Evolutionary conservation across 2,797 vertebrate genomes (phyloP).

Genomic region (Enteromius thamalakanensis): DNA sequence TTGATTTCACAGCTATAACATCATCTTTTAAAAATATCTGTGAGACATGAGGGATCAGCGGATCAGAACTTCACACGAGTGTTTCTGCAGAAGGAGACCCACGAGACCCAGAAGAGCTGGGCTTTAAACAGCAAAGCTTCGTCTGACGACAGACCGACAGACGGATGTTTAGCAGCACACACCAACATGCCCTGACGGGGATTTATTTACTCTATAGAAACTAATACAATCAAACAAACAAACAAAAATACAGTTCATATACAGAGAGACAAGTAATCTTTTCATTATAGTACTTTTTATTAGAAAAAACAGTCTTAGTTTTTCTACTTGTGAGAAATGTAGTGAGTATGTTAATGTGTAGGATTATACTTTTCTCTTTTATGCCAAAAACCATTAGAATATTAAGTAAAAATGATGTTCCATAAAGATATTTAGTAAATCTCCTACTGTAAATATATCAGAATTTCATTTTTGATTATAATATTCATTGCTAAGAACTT

Average conservation of each 20-base stretch:
- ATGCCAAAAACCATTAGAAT: no score
- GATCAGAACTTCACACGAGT: constrained; percentile 69
- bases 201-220: neutral
- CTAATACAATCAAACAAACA: neutral
- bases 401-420: no score
- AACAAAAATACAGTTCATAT: no score
- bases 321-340: neutral
- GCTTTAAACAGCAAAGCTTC: constrained; percentile 67
- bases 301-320: neutral
- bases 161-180: neutral
- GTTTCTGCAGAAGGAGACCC: constrained; percentile 62
- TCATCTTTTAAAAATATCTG: constrained; percentile 78
- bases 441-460: no score
- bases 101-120: constrained; percentile 66
- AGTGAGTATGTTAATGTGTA: no score
- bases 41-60: constrained; percentile 68
- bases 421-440: no score
- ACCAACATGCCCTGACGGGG: neutral
- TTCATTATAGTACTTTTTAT: neutral
- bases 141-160: constrained; percentile 63
- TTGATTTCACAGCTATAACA: constrained; percentile 74
- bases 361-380: no score
- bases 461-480: no score
- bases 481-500: no score
- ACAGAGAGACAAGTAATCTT: neutral